Conservation (phyloP, 1,140 invertebrate genomes). For the Hypothenemus hampei region DNA sequence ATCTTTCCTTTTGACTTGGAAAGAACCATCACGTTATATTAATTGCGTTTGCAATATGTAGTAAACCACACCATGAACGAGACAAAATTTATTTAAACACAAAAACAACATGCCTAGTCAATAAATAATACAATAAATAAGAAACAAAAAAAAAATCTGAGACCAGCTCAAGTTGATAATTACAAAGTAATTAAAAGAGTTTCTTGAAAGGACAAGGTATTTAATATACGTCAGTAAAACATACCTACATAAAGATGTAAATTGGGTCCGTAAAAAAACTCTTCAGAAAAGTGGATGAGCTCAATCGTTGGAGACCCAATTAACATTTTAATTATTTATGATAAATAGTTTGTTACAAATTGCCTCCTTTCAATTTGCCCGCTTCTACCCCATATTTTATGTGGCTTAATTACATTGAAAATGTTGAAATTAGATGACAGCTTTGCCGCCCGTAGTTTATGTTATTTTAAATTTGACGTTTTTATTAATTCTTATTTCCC, state of each 20-base stretch:
- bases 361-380: constrained; percentile 22
- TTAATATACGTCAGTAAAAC: constrained; percentile 21
- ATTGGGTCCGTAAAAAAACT: constrained; percentile 9
- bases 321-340: constrained; percentile 27
- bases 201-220: constrained; percentile 14
- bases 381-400: constrained; percentile 19
- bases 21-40: too few relatives aligned
- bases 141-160: too few relatives aligned
- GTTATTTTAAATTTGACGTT: too few relatives aligned
- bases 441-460: too few relatives aligned
- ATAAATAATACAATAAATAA: too few relatives aligned
- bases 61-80: too few relatives aligned
- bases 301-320: constrained; percentile 14
- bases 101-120: too few relatives aligned
- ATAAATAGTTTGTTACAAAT: constrained; percentile 28
- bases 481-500: too few relatives aligned
- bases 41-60: too few relatives aligned
- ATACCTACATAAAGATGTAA: constrained; percentile 25
- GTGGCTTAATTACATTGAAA: constrained; percentile 19
- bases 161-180: too few relatives aligned
- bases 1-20: too few relatives aligned
- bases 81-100: too few relatives aligned
- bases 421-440: constrained; percentile 22
- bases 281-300: constrained; percentile 13
- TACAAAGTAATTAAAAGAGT: not conserved